Conservation (phyloP, 2,888 invertebrate species). For the Parasteatoda lunata region DNA sequence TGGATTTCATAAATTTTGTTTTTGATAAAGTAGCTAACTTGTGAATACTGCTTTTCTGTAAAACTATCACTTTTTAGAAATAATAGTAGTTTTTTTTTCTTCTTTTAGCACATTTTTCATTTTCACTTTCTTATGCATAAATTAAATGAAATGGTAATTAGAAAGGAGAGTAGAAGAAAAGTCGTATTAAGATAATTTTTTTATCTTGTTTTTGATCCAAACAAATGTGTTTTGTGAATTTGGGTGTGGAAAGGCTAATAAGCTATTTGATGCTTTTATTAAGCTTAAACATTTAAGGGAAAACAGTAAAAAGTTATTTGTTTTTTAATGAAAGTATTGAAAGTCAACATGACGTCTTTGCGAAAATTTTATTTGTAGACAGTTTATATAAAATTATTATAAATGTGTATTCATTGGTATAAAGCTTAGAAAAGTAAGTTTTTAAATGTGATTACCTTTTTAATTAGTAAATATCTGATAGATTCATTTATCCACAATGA, state of each 20-base stretch:
- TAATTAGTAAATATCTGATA: too few relatives aligned
- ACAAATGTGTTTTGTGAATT: too few relatives aligned
- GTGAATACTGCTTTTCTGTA: not conserved
- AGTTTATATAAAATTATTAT: not conserved
- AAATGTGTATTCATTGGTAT: not conserved
- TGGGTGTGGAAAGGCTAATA: too few relatives aligned
- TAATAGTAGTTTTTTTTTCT: not conserved
- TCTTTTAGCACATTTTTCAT: not conserved
- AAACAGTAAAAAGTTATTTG: too few relatives aligned
- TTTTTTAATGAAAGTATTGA: not conserved
- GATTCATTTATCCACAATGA: too few relatives aligned
- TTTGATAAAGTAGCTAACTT: too few relatives aligned
- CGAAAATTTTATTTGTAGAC: not conserved
- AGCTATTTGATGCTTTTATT: too few relatives aligned
- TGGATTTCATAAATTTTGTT: too few relatives aligned
- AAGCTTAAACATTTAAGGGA: too few relatives aligned
- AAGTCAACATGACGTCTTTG: not conserved
- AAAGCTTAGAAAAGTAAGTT: too few relatives aligned
- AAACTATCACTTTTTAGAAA: not conserved
- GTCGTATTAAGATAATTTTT: not conserved
- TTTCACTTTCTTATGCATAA: not conserved
- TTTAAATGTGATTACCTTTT: too few relatives aligned
- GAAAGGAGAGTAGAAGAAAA: not conserved
- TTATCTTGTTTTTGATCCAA: not conserved
- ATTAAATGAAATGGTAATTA: not conserved